Conservation (phyloP, 2,888 invertebrate genomes). For the Thera britannica region DNA sequence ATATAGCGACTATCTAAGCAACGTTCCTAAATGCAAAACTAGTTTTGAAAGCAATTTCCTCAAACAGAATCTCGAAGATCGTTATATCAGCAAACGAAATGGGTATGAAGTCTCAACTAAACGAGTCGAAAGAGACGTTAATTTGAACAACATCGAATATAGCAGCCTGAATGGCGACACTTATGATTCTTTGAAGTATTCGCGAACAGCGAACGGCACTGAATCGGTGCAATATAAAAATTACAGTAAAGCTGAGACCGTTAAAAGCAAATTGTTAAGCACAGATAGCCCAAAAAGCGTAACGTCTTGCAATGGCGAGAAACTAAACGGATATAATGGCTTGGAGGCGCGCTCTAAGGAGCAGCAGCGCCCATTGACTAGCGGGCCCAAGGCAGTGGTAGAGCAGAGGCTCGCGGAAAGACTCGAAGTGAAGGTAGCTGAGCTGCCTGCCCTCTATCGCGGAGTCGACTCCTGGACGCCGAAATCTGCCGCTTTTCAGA, state of each 20-base stretch:
- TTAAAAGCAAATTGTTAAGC: slow-evolving; percentile 80
- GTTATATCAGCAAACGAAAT: slow-evolving; percentile 74
- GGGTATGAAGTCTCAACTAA: slow-evolving; percentile 71
- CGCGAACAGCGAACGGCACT: slow-evolving; percentile 81
- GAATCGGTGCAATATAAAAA: slow-evolving; percentile 81
- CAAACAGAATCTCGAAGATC: slow-evolving; percentile 78
- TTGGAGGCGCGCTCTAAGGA: slow-evolving; percentile 72
- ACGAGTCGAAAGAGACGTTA: slow-evolving; percentile 76
- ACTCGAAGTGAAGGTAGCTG: slow-evolving; percentile 81
- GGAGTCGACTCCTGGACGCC: slow-evolving; percentile 91
- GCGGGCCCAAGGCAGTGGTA: slow-evolving; percentile 74
- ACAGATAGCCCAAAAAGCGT: slow-evolving; percentile 81
- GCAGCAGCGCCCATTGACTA: slow-evolving; percentile 70
- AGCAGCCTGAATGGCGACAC: slow-evolving; percentile 76
- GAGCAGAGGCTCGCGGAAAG: slow-evolving; percentile 80
- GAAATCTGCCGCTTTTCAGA: slow-evolving; percentile 86
- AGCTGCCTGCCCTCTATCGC: slow-evolving; percentile 89
- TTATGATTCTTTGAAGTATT: slow-evolving; percentile 82
- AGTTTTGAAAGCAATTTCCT: slow-evolving; percentile 82
- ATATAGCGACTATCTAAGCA: slow-evolving; percentile 79
- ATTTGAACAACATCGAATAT: slow-evolving; percentile 77
- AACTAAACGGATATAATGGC: slow-evolving; percentile 70
- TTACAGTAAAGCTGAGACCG: slow-evolving; percentile 80
- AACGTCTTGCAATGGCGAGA: slow-evolving; percentile 79
- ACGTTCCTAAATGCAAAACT: slow-evolving; percentile 83